Base-by-base conservation (phyloP, 2,797 vertebrate species). In the Eulemur rubriventer region DNA sequence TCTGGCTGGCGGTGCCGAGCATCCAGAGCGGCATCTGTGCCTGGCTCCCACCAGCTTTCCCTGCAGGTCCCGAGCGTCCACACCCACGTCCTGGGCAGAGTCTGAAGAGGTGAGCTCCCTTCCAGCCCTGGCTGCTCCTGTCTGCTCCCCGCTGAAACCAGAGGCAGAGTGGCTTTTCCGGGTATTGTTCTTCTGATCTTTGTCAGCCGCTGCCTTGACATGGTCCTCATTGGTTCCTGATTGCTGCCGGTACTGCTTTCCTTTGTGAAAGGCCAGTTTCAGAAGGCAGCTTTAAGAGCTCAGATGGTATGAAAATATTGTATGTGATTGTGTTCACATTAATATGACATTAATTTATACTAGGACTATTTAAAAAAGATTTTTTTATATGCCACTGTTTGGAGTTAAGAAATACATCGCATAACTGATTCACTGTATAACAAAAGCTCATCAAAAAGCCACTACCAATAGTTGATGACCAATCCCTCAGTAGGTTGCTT, bases 201-300 rank as follows among this genome's bases (percentile, higher is more conserved):
- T 95, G 80, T 93, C 93, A 46, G 52, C 59, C 6, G 0, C 28
- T 41, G 14, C 9, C 50, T n/a, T 16, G 50, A 76, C 80, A 26
- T 13, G 41, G 76, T 78, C 59, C 95, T 88, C 57, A 61, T 80
- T 90, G 48, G 18, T 67, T 86, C 76, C 57, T 94, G 96, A 82
- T 91, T 86, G 75, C 72, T 84, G 75, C 72, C 94, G 41, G 16
- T 20, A 4, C 86, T 30, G 55, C 72, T 96, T 97, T 94, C 94
- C 96, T 69, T 96, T 83, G 13, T 78, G 41, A 61, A 93, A 96
- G 59, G 87, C 2, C 6, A 33, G 0, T 52, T 97, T 91, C 76
- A 85, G 85, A 95, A 96, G 80, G 48, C 76, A 85, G 96, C 93
- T 92, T 92, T 13, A 97, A 98, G 91, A 83, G 61, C 80, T 96